A percentile compares a stretch with the other conserved stretches of the same genome.
Conservation (phyloP, 2,113 vertebrate species). For the Pelecanus crispus region DNA sequence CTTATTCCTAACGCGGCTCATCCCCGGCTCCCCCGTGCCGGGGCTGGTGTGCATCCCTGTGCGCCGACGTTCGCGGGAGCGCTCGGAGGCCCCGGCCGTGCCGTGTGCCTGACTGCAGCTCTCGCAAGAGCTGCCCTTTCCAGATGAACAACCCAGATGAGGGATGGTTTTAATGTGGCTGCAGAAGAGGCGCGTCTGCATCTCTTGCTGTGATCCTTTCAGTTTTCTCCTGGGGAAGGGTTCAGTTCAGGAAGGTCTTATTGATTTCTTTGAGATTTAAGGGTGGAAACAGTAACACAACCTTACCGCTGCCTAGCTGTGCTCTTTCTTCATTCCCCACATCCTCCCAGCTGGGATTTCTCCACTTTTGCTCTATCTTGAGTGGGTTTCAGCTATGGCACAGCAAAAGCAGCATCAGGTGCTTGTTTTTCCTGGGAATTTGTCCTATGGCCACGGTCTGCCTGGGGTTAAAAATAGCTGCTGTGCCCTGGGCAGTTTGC, state of each 20-base stretch:
- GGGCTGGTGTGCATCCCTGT: neutral
- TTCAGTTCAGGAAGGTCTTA: neutral
- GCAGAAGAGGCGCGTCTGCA: neutral
- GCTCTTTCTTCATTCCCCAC: neutral
- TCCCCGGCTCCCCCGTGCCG: rapidly evolving
- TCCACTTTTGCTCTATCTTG: neutral
- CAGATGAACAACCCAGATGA: neutral
- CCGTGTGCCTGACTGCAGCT: neutral
- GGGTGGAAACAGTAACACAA: neutral
- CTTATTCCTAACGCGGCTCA: neutral
- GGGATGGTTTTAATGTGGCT: neutral
- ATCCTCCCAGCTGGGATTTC: neutral
- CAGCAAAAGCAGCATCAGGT: neutral
- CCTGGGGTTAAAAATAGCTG: neutral
- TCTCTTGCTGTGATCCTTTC: neutral
- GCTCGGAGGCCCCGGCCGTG: rapidly evolving
- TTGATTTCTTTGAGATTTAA: neutral
- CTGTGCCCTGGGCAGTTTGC: neutral
- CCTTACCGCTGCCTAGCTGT: neutral
- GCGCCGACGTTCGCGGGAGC: rapidly evolving
- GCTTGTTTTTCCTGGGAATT: neutral
- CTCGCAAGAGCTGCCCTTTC: neutral
- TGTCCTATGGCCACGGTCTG: neutral
- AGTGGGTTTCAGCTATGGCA: neutral
- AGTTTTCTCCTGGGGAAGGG: neutral